phyloP scores from a whole-genome alignment of 2,888 invertebrate species.

The Siphlonurus alternatus region DNA sequence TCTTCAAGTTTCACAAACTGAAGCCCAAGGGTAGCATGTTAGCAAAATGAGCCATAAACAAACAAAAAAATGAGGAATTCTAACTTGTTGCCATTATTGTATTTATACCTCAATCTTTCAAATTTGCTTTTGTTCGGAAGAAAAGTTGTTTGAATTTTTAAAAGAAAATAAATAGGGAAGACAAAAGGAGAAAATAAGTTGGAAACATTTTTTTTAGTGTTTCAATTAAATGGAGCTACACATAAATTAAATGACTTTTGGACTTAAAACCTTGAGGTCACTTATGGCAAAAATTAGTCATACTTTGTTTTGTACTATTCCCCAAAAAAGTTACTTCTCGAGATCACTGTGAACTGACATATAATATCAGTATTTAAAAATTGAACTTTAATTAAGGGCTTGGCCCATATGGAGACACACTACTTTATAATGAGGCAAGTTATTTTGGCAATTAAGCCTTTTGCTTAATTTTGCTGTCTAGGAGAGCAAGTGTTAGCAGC shows the following conservation, averaged over 20 bases:
- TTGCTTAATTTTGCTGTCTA: neutral
- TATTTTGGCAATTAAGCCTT: neutral
- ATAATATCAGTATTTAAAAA: neutral
- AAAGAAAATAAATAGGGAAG: neutral
- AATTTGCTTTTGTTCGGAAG: too few relatives aligned
- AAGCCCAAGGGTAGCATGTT: too few relatives aligned
- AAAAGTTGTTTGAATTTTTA: too few relatives aligned
- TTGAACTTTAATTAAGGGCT: neutral
- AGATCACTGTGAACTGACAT: neutral
- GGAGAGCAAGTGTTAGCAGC: neutral
- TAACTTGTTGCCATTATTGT: too few relatives aligned
- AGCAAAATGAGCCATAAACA: too few relatives aligned
- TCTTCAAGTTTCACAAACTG: too few relatives aligned
- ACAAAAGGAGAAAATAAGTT: neutral
- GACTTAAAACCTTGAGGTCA: neutral
- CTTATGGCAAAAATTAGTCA: neutral
- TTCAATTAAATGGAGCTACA: neutral
- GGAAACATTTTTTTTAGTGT: neutral
- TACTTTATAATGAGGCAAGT: neutral
- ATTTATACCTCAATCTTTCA: too few relatives aligned
- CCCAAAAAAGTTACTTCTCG: neutral
- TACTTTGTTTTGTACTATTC: neutral
- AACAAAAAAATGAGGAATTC: too few relatives aligned
- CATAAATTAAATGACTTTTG: neutral
- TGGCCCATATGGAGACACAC: neutral